Evolutionary conservation across 1,140 invertebrate genomes (phyloP), one percentile per base, ranked within the genome.

Genomic region (Samia ricini): DNA sequence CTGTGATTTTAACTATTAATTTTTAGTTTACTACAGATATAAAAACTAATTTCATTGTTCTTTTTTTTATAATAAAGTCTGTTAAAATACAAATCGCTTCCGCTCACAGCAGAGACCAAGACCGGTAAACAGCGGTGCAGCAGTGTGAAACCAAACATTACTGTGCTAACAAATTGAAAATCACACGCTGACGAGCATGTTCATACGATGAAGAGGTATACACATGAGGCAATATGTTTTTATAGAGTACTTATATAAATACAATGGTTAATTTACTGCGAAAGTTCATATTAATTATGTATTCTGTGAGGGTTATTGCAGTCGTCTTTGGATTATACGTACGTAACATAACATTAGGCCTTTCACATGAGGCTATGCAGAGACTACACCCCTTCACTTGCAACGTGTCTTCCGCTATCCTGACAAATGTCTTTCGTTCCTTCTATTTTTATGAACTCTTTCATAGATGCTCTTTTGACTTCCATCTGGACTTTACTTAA

Each of bases 111-210:
- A 70, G 70, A 49, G 2, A 56, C 67, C 72, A 66, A 18, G 36
- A 6, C 20, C 2, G 18, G 22, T 67, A 71, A 69, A 67, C 65
- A 71, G 64, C 68, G 64, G 60, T 64, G 64, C 69, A 64, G 62
- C 60, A 68, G 69, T 74, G 75, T 77, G 75, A 80, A 77, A 77
- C 76, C 73, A 77, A 76, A 75, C 69, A 72, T 72, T 68, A 62
- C 59, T 71, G 26, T 56, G 56, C 62, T 67, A 68, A 68, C 76
- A 77, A 77, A 77, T 72, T 72, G 73, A 76, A 74, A 69, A 73
- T 70, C 74, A 78, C 62, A 66, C 56, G 49, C 24, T 42, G 22
- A 60, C 49, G 49, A 61, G 62, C 49, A 62, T 36, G 36, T 57
- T 60, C 22, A 52, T 56, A 29, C 36, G 51, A 54, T 50, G 60